These are phyloP conservation scores for Drosophila quadrilineata DNA, from an alignment of 1,140 invertebrate species.

Conservation along the genomic window DNA sequence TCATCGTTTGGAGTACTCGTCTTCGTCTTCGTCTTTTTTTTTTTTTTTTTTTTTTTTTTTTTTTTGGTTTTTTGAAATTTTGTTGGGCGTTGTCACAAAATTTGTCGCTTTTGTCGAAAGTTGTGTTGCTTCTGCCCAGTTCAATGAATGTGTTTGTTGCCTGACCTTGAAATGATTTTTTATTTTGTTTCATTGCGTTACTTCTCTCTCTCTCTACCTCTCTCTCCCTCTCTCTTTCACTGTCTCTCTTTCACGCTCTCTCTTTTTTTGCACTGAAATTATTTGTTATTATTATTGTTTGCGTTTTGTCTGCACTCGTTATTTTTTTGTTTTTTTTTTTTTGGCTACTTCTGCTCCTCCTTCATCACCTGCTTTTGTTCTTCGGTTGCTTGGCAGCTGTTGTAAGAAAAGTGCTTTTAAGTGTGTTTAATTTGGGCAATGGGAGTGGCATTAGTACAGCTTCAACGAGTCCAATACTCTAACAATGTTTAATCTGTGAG, in stretches of 20 bases:
- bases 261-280: too few relatives aligned
- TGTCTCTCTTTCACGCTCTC: too few relatives aligned
- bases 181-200: too few relatives aligned
- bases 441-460: constrained; percentile 18
- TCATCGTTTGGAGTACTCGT: neutral
- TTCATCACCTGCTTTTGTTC: too few relatives aligned
- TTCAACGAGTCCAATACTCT: constrained; percentile 14
- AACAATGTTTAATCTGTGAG: neutral
- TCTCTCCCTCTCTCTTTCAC: too few relatives aligned
- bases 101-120: constrained; percentile 58
- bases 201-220: too few relatives aligned
- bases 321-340: neutral
- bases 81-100: constrained; percentile 67
- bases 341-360: neutral
- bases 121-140: constrained; percentile 39
- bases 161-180: constrained; percentile 65
- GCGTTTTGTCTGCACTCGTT: neutral
- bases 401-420: constrained; percentile 27
- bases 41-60: neutral
- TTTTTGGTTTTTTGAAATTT: neutral
- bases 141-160: constrained; percentile 59
- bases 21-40: neutral
- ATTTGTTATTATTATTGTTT: constrained; percentile 36
- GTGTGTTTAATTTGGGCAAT: constrained; percentile 21
- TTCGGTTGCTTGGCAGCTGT: constrained; percentile 31